phyloP scores from a whole-genome alignment of 2,113 vertebrate genomes.

The Chlamydotis undulata region DNA sequence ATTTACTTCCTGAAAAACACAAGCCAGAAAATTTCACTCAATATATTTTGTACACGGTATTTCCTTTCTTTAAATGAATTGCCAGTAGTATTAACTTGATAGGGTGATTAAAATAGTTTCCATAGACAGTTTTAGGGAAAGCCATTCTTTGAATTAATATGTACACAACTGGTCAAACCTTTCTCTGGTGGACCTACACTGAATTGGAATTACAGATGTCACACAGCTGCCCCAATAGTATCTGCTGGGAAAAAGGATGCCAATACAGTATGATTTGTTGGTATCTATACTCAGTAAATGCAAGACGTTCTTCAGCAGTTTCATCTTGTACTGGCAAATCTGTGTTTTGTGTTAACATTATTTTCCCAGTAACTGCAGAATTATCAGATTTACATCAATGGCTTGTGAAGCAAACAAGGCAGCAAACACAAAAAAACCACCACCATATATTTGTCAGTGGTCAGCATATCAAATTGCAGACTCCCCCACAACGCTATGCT shows the following conservation, averaged over 20 bases:
- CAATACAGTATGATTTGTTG: neutral
- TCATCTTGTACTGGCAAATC: neutral
- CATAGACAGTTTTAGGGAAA: neutral
- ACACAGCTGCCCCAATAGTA: neutral
- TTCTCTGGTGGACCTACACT: neutral
- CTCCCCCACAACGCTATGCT: neutral
- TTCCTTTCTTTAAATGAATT: conserved; percentile 39
- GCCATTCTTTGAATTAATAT: neutral
- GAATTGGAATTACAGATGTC: neutral
- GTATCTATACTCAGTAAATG: neutral
- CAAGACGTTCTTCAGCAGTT: neutral
- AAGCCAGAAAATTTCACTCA: conserved; percentile 12
- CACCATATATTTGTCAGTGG: neutral
- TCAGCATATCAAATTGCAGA: neutral
- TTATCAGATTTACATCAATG: neutral
- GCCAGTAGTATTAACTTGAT: neutral
- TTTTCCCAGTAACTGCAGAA: neutral
- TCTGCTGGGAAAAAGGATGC: neutral
- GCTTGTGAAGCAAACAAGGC: neutral
- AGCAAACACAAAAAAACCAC: neutral
- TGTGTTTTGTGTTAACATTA: neutral
- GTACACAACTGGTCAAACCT: neutral
- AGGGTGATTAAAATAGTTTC: conserved; percentile 14
- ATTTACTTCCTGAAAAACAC: conserved; percentile 22
- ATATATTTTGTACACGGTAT: neutral